phyloP scores from a whole-genome alignment of 2,797 vertebrate genomes.

The Melanotaenia pygmaea region DNA sequence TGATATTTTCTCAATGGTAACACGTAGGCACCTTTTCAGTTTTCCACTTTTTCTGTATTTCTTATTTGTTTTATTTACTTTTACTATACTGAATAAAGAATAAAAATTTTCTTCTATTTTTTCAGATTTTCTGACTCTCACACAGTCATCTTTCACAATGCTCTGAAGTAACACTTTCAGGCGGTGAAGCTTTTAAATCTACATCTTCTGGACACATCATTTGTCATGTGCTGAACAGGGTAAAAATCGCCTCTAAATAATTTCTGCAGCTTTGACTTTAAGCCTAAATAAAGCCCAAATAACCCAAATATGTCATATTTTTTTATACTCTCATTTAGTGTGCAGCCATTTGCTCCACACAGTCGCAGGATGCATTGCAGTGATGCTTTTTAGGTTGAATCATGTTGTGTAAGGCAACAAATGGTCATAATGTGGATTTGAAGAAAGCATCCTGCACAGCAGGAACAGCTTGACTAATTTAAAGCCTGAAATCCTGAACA shows the following conservation, averaged over 20 bases:
- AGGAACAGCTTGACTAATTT: constrained; percentile 43
- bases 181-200: background rate
- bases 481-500: constrained; percentile 50
- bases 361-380: constrained; percentile 12
- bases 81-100: background rate
- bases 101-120: too few relatives aligned
- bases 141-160: too few relatives aligned
- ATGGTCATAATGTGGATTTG: constrained; percentile 19
- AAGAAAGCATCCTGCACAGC: constrained; percentile 7
- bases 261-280: constrained; percentile 4
- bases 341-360: constrained; percentile 11
- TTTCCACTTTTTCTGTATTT: too few relatives aligned
- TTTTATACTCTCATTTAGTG: background rate
- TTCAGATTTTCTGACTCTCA: too few relatives aligned
- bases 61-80: too few relatives aligned
- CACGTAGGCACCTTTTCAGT: too few relatives aligned
- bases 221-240: background rate
- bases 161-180: too few relatives aligned
- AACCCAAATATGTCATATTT: constrained; percentile 37
- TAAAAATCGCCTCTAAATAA: constrained; percentile 9
- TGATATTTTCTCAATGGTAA: too few relatives aligned
- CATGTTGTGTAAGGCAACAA: background rate
- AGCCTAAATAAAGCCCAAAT: constrained; percentile 16
- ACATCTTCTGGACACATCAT: background rate
- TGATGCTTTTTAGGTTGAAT: background rate